Percentiles rank a stretch among this genome's conserved stretches.
phyloP scores from a whole-genome alignment of 2,113 vertebrate genomes.

The Platycercus adscitus region DNA sequence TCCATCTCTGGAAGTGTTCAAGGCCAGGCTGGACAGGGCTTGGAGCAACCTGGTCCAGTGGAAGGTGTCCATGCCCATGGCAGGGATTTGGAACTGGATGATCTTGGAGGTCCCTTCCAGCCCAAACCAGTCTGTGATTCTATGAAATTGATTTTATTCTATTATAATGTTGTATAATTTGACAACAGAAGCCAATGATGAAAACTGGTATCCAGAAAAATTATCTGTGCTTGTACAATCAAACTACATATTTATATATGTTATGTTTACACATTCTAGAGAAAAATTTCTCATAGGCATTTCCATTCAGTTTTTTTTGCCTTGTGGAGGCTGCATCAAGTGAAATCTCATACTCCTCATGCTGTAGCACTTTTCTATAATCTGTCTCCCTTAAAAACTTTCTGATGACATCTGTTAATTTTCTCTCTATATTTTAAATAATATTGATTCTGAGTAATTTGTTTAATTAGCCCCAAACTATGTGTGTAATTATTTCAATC shows the following conservation, averaged over 20 bases:
- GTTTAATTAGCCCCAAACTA: slow-evolving; percentile 74
- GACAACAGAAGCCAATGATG: not conserved
- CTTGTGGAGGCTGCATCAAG: not conserved
- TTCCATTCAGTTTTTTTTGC: not conserved
- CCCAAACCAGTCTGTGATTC: not conserved
- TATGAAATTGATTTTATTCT: not conserved
- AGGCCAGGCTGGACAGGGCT: not conserved
- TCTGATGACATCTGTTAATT: slow-evolving; percentile 75
- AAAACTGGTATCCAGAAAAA: not conserved
- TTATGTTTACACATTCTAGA: not conserved
- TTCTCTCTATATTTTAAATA: slow-evolving; percentile 68
- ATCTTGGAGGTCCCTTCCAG: not conserved
- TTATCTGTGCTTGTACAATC: not conserved
- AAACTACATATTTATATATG: not conserved
- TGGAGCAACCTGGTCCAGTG: not conserved
- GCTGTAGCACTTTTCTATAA: slow-evolving; percentile 76
- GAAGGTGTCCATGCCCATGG: not conserved
- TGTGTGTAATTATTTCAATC: slow-evolving; percentile 80
- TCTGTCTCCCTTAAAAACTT: slow-evolving; percentile 63
- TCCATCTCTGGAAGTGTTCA: not conserved
- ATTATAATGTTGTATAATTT: not conserved
- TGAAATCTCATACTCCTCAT: slow-evolving; percentile 37
- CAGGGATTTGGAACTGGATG: not conserved
- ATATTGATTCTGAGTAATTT: slow-evolving; percentile 71
- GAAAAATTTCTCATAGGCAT: not conserved